A percentile compares a stretch with the other conserved stretches of the same genome.
phyloP scores from a whole-genome alignment of 2,888 invertebrate genomes.

The Sisyra nigra region DNA sequence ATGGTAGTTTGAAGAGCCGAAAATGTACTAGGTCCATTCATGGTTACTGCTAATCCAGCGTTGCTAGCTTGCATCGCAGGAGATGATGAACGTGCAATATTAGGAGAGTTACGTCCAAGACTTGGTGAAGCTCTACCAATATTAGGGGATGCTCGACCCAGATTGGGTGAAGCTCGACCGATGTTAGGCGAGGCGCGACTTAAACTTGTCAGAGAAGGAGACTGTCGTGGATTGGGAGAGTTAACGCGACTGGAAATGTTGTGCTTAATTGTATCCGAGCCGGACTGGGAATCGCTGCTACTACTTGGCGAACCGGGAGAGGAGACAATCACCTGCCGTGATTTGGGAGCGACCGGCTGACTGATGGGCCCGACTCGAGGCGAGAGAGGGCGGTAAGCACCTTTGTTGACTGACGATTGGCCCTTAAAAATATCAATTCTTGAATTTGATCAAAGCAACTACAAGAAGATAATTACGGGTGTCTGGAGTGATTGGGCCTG shows the following conservation, averaged over 20 bases:
- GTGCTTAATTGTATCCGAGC: constrained; percentile 60
- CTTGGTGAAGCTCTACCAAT: constrained; percentile 14
- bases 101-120: constrained; percentile 3
- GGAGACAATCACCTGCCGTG: constrained; percentile 43
- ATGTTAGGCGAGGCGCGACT: constrained; percentile 14
- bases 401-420: constrained; percentile 56
- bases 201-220: constrained; percentile 23
- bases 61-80: constrained; percentile 36
- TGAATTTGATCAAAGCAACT: neutral
- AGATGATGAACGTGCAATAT: constrained; percentile 21
- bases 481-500: constrained; percentile 53
- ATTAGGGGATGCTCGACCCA: constrained; percentile 8
- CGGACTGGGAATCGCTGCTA: constrained; percentile 68
- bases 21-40: constrained; percentile 29
- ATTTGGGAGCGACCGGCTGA: constrained; percentile 31
- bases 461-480: constrained; percentile 33
- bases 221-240: constrained; percentile 25
- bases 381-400: constrained; percentile 55
- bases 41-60: constrained; percentile 43
- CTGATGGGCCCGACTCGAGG: constrained; percentile 42
- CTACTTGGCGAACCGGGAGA: constrained; percentile 79
- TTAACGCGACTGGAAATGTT: constrained; percentile 28
- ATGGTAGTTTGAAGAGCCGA: constrained; percentile 23
- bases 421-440: constrained; percentile 25
- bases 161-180: constrained; percentile 6